Evolutionary conservation across 2,888 invertebrate species (phyloP).

Genomic region (Quadriops clusia): DNA sequence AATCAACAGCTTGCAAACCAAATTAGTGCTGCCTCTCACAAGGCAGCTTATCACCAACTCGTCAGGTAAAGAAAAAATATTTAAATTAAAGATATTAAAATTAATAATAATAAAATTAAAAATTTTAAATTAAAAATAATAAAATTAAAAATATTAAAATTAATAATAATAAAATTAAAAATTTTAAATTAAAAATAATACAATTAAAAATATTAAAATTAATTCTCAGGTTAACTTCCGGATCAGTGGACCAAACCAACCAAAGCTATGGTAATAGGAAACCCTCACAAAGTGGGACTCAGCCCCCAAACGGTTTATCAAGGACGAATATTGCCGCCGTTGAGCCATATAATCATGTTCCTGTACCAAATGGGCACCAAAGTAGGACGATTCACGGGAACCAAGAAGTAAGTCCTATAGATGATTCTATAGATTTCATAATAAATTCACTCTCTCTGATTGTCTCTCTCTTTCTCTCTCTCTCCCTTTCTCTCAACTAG

Average conservation of each 20-base stretch:
- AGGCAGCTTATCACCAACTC: conserved; percentile 35
- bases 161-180: too few species aligned
- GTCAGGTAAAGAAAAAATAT: too few species aligned
- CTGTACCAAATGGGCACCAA: conserved; percentile 45
- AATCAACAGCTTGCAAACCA: conserved; percentile 63
- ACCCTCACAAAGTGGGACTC: conserved; percentile 26
- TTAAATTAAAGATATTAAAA: too few species aligned
- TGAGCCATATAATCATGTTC: conserved; percentile 79
- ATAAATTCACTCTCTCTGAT: too few species aligned
- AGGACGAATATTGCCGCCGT: conserved; percentile 77
- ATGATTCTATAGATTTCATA: too few species aligned
- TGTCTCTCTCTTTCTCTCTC: too few species aligned
- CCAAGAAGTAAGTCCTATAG: conserved; percentile 36
- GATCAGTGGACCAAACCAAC: conserved; percentile 31
- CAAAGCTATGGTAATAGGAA: conserved; percentile 31
- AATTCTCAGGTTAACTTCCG: conserved; percentile 31
- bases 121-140: too few species aligned
- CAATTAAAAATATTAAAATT: too few species aligned
- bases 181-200: too few species aligned
- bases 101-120: too few species aligned
- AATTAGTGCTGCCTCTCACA: conserved; percentile 39
- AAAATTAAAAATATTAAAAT: too few species aligned
- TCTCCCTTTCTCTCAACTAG: too few species aligned
- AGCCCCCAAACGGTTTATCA: conserved; percentile 44
- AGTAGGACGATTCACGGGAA: conserved; percentile 20